These are phyloP conservation scores for Melipona beecheii DNA, from an alignment of 2,888 invertebrate genomes.

Conservation along the genomic window DNA sequence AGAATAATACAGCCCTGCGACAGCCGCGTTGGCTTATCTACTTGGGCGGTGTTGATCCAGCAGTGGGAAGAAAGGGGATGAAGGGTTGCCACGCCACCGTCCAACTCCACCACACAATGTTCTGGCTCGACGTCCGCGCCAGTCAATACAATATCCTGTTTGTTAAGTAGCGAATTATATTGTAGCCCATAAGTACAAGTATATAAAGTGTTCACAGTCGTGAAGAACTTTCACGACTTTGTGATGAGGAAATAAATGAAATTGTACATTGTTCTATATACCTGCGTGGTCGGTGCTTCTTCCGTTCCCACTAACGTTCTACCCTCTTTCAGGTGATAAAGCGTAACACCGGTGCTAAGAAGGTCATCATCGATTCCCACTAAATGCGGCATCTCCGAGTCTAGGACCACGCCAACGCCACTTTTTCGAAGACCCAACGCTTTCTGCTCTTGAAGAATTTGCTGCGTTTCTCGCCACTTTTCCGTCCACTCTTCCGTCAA, in stretches of 20 bases:
- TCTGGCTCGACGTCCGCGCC: slow-evolving; percentile 91
- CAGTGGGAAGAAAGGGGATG: slow-evolving; percentile 89
- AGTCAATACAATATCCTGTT: slow-evolving; percentile 91
- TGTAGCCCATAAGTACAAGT: not conserved
- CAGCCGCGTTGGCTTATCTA: slow-evolving; percentile 91
- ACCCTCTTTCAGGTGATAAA: slow-evolving; percentile 96
- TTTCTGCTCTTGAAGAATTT: slow-evolving; percentile 94
- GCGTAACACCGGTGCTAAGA: slow-evolving; percentile 94
- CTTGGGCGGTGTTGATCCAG: slow-evolving; percentile 92
- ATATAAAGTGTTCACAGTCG: not conserved
- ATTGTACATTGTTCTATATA: slow-evolving; percentile 27
- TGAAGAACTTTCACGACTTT: not conserved
- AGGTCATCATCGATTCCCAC: slow-evolving; percentile 96
- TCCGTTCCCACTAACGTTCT: slow-evolving; percentile 93
- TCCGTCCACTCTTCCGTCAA: slow-evolving; percentile 97
- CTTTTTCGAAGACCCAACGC: slow-evolving; percentile 94
- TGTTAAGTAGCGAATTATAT: not conserved
- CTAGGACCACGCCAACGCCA: slow-evolving; percentile 94
- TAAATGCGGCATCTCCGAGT: slow-evolving; percentile 96
- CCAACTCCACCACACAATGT: slow-evolving; percentile 91
- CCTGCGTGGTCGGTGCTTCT: slow-evolving; percentile 86
- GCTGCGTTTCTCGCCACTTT: slow-evolving; percentile 96
- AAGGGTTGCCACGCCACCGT: slow-evolving; percentile 90
- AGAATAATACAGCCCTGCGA: slow-evolving; percentile 93
- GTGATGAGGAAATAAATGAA: not conserved